Evolutionary conservation across 35 echinoderm and acorn worm genomes (phyloP).

Genomic region (Amphiura filiformis): DNA sequence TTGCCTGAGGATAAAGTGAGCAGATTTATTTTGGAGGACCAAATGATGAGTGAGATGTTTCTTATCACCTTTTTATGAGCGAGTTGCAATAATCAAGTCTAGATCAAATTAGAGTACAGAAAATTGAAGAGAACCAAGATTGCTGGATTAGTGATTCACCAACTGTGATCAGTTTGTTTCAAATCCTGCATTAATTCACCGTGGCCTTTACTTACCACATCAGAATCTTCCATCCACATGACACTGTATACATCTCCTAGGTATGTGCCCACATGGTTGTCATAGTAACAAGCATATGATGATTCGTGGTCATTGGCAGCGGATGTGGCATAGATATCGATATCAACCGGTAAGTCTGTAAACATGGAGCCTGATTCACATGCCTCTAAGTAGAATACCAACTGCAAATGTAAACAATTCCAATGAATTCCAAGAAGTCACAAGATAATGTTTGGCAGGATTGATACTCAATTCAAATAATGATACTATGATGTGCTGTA

Average conservation of each 20-base stretch:
- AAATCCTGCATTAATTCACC: not conserved
- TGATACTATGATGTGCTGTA: too few relatives aligned
- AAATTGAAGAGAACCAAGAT: not conserved
- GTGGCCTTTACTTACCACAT: constrained; percentile 79
- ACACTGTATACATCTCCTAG: constrained; percentile 96
- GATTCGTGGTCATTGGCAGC: constrained; percentile 81
- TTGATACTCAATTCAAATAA: too few relatives aligned
- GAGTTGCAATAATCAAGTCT: not conserved
- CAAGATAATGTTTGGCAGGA: too few relatives aligned
- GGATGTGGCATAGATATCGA: constrained; percentile 76
- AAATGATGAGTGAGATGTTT: not conserved
- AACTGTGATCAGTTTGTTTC: not conserved
- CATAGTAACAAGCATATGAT: constrained; percentile 76
- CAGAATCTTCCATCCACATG: constrained; percentile 96
- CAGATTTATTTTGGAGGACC: too few relatives aligned
- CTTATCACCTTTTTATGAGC: not conserved
- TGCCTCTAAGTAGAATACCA: constrained; percentile 94
- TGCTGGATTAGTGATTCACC: not conserved
- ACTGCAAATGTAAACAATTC: constrained; percentile 30
- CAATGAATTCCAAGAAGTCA: too few relatives aligned
- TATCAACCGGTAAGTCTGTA: constrained; percentile 42
- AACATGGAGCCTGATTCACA: constrained; percentile 99
- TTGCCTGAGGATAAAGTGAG: too few relatives aligned
- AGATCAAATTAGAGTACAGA: too few relatives aligned
- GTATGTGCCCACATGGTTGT: constrained; percentile 55